Evolutionary conservation across 2,888 invertebrate genomes (phyloP), one percentile per base, ranked within the genome.

Genomic region (Torymus auratus): DNA sequence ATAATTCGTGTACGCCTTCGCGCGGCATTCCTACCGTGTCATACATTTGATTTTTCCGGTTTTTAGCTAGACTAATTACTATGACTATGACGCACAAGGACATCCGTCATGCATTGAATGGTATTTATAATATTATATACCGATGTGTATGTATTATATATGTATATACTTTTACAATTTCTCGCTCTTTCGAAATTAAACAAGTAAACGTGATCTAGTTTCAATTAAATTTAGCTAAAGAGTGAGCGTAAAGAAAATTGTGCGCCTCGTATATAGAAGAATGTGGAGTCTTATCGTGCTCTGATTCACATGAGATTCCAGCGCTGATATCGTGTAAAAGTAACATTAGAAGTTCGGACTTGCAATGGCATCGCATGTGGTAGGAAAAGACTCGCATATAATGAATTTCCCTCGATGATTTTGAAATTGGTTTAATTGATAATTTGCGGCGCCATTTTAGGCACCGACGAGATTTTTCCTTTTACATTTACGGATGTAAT

Each of bases 271-370:
- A 41, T 52, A 61, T 58, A 53, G 17, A 28, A 67, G 50, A 68
- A 20, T 60, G 56, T 28, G 58, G 56, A 53, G 62, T 64, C 60
- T 72, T 41, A 77, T 77, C 73, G 73, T 53, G 77, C 81, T 77
- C 81, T 81, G 20, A 70, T 81, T 77, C 77, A 64, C 81, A 62
- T 41, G n/a, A 78, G 73, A 81, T 81, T 62, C 58, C 60, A 56
- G 52, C 53, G 17, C 62, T 56, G 77, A 77, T 77, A 72, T 28
- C 69, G 69, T 56, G 71, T 23, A 62, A 81, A 72, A 73, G 61
- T 65, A 76, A 61, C 71, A 56, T 72, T 76, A 56, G 67, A 41
- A 28, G 61, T 50, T 69, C n/a, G 61, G 41, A 62, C 61, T 67
- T 15, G 28, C 60, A 17, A 1, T 52, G 23, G 17, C 56, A 61